phyloP scores from a whole-genome alignment of 1,140 invertebrate genomes.

The Asobara japonica region DNA sequence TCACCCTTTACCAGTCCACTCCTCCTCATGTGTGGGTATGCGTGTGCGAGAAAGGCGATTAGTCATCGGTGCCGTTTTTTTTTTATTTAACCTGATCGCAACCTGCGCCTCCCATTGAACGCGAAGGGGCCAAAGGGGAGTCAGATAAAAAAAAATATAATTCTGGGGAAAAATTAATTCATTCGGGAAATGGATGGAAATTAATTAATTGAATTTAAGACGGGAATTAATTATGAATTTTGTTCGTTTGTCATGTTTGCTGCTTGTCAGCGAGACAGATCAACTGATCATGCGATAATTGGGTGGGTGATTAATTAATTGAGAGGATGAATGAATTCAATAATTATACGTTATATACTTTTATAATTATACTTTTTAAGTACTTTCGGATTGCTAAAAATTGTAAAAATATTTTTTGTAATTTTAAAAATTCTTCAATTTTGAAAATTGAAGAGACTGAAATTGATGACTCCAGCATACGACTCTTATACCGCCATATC shows the following conservation, averaged over 20 bases:
- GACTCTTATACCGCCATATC: too few relatives aligned
- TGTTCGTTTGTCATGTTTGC: background rate
- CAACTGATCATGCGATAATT: too few relatives aligned
- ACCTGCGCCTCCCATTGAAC: background rate
- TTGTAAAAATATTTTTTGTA: too few relatives aligned
- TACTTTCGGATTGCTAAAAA: too few relatives aligned
- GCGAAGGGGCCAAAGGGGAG: background rate
- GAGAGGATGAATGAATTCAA: too few relatives aligned
- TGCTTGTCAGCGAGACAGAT: too few relatives aligned
- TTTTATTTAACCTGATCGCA: constrained; percentile 12
- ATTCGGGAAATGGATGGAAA: background rate
- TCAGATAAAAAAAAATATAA: background rate
- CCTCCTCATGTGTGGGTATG: constrained; percentile 9
- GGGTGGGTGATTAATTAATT: too few relatives aligned
- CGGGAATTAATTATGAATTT: background rate
- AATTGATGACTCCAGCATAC: too few relatives aligned
- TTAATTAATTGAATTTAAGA: background rate
- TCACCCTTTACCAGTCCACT: constrained; percentile 15
- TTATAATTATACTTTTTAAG: too few relatives aligned
- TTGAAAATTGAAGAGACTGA: too few relatives aligned
- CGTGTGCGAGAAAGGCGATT: constrained; percentile 3
- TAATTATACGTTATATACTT: too few relatives aligned
- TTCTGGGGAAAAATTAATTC: background rate
- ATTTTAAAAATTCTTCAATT: too few relatives aligned
- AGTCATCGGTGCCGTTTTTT: background rate